Conservation (phyloP, 2,888 invertebrate genomes). For the Xiphydria camelus region DNA sequence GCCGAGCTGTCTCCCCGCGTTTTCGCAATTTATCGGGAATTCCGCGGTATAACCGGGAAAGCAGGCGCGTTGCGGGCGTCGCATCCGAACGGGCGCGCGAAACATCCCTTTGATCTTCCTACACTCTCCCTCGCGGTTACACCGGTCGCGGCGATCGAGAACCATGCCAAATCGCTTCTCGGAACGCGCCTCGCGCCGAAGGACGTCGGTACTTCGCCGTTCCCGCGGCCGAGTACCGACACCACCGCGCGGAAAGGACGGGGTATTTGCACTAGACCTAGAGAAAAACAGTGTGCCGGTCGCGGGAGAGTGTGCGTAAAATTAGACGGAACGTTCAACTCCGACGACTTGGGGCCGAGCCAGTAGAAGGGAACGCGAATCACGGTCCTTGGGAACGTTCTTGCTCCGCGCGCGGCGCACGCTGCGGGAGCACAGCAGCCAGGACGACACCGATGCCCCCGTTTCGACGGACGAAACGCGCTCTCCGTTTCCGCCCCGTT, state of each 20-base stretch:
- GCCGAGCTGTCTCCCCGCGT: too few species aligned
- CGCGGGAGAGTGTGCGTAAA: constrained; percentile 28
- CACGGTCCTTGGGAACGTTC: background rate
- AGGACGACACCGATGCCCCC: constrained; percentile 37
- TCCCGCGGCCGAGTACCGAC: too few species aligned
- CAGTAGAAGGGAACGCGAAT: constrained; percentile 33
- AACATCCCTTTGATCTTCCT: background rate
- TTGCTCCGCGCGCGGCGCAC: background rate
- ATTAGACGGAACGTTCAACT: constrained; percentile 48
- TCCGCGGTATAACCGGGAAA: too few species aligned
- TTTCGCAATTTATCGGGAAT: too few species aligned
- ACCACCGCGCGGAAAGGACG: constrained; percentile 21
- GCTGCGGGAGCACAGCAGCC: constrained; percentile 16
- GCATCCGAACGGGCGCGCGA: background rate
- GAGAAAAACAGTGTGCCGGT: constrained; percentile 29
- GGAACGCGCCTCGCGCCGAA: background rate
- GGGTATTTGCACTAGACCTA: constrained; percentile 40
- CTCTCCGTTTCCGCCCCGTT: too few species aligned
- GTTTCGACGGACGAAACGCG: constrained; percentile 23
- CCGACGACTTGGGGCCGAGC: constrained; percentile 34
- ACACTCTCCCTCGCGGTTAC: background rate
- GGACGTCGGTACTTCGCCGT: background rate
- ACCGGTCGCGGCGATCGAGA: too few species aligned
- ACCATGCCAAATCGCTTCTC: background rate
- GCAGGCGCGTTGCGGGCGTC: too few species aligned